phyloP scores from a whole-genome alignment of 2,113 vertebrate species.

The Pardalotus punctatus region DNA sequence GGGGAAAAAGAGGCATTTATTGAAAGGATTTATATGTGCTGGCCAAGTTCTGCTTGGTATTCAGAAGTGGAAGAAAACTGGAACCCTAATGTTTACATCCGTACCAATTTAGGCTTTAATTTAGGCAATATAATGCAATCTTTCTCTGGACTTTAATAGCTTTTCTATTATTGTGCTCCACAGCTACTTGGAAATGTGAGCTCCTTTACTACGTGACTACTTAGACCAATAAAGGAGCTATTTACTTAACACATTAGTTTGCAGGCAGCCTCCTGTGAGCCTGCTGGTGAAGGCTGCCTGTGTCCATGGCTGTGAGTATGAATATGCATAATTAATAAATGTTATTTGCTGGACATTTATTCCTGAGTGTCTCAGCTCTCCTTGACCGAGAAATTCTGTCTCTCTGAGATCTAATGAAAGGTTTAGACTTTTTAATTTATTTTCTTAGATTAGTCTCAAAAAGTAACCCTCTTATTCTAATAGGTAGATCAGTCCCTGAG shows the following conservation, averaged over 20 bases:
- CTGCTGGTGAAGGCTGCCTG: not conserved
- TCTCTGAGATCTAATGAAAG: conserved; percentile 50
- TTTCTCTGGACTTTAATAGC: conserved; percentile 9
- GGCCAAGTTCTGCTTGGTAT: not conserved
- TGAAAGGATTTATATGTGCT: not conserved
- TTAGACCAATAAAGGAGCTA: not conserved
- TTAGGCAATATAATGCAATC: not conserved
- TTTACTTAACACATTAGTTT: conserved; percentile 5
- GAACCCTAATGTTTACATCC: not conserved
- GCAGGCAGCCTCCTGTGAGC: not conserved
- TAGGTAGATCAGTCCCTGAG: conserved; percentile 33
- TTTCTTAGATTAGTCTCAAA: conserved; percentile 64
- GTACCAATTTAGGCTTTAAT: not conserved
- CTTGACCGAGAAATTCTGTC: conserved; percentile 57
- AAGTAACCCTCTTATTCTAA: conserved; percentile 61
- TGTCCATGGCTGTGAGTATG: not conserved
- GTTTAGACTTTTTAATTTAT: conserved; percentile 58
- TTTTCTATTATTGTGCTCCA: conserved; percentile 29
- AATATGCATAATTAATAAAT: conserved; percentile 34
- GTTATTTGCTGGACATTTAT: not conserved
- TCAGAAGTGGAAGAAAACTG: not conserved
- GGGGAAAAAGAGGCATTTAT: not conserved
- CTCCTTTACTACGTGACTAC: not conserved
- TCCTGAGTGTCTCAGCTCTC: conserved; percentile 16
- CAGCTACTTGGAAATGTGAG: not conserved